A percentile compares a stretch with the other conserved stretches of the same genome.
Evolutionary conservation across 2,797 vertebrate genomes (phyloP).

Genomic region (Nyctibius grandis): DNA sequence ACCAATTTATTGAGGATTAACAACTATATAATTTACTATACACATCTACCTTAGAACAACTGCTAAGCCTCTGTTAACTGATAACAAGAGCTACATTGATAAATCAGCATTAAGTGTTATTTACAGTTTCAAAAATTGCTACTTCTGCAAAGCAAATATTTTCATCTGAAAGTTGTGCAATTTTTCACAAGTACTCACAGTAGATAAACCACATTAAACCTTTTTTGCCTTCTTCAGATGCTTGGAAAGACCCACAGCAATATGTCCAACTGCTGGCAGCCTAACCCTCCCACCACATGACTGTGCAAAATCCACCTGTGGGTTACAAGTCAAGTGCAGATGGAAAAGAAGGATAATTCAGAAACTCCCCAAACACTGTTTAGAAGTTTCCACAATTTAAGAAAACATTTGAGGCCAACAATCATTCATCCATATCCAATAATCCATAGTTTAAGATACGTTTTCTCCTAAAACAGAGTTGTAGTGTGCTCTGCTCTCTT

Average conservation of each 20-base stretch:
- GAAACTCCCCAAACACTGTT: background rate
- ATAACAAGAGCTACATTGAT: background rate
- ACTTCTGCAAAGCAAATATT: slow-evolving; percentile 19
- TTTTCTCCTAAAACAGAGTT: background rate
- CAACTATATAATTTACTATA: slow-evolving; percentile 6
- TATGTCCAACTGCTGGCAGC: background rate
- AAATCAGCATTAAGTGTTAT: background rate
- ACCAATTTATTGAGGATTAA: slow-evolving; percentile 37
- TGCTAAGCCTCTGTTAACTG: background rate
- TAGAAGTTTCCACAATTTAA: background rate
- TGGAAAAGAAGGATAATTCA: background rate
- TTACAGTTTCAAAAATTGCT: background rate
- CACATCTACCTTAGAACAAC: background rate
- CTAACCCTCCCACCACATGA: background rate
- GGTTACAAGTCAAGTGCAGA: background rate
- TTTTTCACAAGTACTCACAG: background rate
- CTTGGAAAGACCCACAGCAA: background rate
- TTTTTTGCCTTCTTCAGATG: background rate
- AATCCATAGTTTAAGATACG: background rate
- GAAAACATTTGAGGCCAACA: background rate
- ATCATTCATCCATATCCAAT: background rate
- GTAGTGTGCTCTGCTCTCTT: accelerated
- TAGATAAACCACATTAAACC: background rate
- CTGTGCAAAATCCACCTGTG: background rate
- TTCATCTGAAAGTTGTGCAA: background rate